phyloP scores from a whole-genome alignment of 2,888 invertebrate species.

The Amaurobius ferox region DNA sequence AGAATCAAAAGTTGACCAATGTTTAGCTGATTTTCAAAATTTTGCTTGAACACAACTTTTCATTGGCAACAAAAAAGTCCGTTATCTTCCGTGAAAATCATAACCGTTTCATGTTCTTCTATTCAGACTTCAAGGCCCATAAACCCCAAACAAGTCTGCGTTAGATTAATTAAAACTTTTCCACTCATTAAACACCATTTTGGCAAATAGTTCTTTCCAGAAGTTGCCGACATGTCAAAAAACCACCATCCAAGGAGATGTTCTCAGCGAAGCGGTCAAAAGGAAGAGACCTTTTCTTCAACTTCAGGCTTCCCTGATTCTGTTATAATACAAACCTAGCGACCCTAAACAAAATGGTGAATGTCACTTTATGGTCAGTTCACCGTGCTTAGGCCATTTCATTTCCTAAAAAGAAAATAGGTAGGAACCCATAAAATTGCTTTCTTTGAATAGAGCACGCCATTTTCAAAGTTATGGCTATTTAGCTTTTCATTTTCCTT shows the following conservation, averaged over 20 bases:
- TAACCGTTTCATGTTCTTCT: not conserved
- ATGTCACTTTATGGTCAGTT: constrained; percentile 1
- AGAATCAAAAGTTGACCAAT: too few relatives aligned
- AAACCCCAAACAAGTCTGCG: not conserved
- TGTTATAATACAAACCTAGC: not conserved
- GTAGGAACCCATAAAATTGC: not conserved
- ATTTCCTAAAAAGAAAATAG: not conserved
- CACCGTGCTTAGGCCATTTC: not conserved
- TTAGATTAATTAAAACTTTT: not conserved
- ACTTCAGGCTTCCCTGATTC: not conserved
- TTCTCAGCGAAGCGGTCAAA: not conserved
- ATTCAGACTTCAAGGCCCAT: constrained; percentile 3
- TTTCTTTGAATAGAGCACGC: not conserved
- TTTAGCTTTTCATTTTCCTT: not conserved
- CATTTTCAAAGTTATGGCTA: not conserved
- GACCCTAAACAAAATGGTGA: not conserved
- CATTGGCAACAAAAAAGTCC: not conserved
- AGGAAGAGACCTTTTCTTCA: not conserved
- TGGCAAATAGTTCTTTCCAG: not conserved
- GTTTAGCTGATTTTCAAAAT: too few relatives aligned
- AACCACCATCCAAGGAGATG: not conserved
- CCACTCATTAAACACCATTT: not conserved
- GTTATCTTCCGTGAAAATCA: not conserved
- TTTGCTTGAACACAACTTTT: too few relatives aligned
- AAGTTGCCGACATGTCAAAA: not conserved